Evolutionary conservation across 2,888 invertebrate species (phyloP).

Genomic region (Tiphia femorata): DNA sequence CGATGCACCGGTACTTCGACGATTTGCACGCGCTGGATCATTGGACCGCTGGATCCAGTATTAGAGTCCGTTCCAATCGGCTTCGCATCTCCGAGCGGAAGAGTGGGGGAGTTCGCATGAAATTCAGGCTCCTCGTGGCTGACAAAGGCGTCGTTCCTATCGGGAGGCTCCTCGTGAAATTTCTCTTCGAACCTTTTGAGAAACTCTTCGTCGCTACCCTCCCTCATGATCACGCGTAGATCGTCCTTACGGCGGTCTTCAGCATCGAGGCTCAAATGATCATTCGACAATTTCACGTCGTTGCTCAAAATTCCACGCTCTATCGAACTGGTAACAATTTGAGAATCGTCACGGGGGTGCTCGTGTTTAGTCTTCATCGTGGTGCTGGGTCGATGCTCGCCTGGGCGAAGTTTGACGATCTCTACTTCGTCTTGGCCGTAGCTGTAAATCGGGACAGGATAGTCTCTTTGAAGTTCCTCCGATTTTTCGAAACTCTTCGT

Average conservation of each 20-base stretch:
- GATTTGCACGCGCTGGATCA: slow-evolving; percentile 39
- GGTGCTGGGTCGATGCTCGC: slow-evolving; percentile 31
- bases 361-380: not conserved
- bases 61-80: not conserved
- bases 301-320: slow-evolving; percentile 31
- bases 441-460: slow-evolving; percentile 63
- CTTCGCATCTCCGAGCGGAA: not conserved
- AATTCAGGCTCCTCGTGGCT: too few relatives aligned
- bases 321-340: too few relatives aligned
- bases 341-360: not conserved
- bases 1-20: slow-evolving; percentile 37
- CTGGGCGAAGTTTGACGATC: slow-evolving; percentile 67
- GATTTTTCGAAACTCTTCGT: slow-evolving; percentile 44
- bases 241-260: slow-evolving; percentile 38
- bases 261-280: slow-evolving; percentile 4
- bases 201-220: slow-evolving; percentile 57
- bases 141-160: slow-evolving; percentile 7
- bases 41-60: too few relatives aligned
- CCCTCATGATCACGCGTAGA: slow-evolving; percentile 48
- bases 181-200: slow-evolving; percentile 53
- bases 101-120: slow-evolving; percentile 16
- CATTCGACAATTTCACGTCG: slow-evolving; percentile 26
- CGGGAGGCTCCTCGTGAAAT: slow-evolving; percentile 35
- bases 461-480: slow-evolving; percentile 67
- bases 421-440: slow-evolving; percentile 69